phyloP scores from a whole-genome alignment of 2,797 vertebrate species.

The Lagodon rhomboides region DNA sequence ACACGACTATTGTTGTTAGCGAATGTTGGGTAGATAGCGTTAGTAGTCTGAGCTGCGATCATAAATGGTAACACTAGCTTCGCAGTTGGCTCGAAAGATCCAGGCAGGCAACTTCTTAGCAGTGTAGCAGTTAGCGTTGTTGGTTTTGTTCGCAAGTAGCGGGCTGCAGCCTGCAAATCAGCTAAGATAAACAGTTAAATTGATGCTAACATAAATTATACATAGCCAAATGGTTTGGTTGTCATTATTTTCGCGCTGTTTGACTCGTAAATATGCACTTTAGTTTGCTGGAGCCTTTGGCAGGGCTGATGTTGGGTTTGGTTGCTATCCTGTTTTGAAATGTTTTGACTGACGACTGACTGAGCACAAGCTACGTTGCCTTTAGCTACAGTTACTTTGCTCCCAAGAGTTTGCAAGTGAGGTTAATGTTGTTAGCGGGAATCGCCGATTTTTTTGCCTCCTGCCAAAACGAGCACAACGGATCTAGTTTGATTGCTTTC shows the following conservation, averaged over 20 bases:
- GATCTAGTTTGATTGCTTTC: constrained; percentile 17
- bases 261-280: background rate
- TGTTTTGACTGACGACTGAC: constrained; percentile 49
- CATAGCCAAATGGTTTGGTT: background rate
- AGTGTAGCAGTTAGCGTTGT: constrained; percentile 25
- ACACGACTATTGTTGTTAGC: constrained; percentile 71
- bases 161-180: constrained; percentile 45
- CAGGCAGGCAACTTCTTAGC: constrained; percentile 61
- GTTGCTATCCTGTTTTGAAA: constrained; percentile 50
- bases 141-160: constrained; percentile 50
- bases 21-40: constrained; percentile 32
- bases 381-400: constrained; percentile 12
- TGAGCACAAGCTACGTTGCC: constrained; percentile 26
- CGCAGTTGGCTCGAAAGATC: constrained; percentile 27
- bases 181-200: constrained; percentile 44
- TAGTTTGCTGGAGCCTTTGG: constrained; percentile 11
- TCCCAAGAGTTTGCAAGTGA: constrained; percentile 9
- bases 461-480: background rate
- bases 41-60: constrained; percentile 25
- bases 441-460: background rate
- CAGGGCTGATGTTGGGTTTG: constrained; percentile 30
- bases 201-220: background rate
- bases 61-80: constrained; percentile 28
- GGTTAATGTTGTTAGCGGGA: background rate
- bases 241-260: background rate